A percentile compares a stretch with the other conserved stretches of the same genome.
Conservation (phyloP, 1,140 invertebrate species). For the Magallana ariakensis region DNA sequence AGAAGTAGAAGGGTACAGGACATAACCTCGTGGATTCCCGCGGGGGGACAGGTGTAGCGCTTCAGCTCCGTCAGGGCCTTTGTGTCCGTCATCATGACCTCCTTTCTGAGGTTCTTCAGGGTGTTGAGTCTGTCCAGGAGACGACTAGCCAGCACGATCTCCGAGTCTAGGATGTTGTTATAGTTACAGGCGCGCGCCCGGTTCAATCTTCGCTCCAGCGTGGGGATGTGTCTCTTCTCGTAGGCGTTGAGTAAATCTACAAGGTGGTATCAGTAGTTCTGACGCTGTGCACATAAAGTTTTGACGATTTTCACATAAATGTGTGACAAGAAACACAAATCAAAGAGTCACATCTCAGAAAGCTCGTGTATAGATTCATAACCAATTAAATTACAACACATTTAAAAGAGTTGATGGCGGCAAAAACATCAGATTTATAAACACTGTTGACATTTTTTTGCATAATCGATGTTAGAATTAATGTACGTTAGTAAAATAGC, state of each 20-base stretch:
- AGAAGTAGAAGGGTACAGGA: slow-evolving; percentile 46
- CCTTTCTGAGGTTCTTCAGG: slow-evolving; percentile 42
- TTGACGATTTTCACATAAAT: too few species aligned
- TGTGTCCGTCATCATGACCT: slow-evolving; percentile 40
- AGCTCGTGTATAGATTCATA: too few species aligned
- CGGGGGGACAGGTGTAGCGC: slow-evolving; percentile 44
- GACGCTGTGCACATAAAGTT: background rate
- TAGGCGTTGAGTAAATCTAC: slow-evolving; percentile 44
- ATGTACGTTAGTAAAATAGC: too few species aligned
- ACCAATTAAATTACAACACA: too few species aligned
- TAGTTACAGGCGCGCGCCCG: slow-evolving; percentile 39
- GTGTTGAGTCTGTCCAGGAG: slow-evolving; percentile 41
- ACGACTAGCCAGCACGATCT: slow-evolving; percentile 45
- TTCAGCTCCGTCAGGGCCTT: slow-evolving; percentile 48
- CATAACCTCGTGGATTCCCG: slow-evolving; percentile 36
- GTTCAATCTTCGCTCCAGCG: slow-evolving; percentile 42
- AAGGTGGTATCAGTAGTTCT: background rate
- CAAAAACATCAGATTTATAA: too few species aligned
- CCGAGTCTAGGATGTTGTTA: slow-evolving; percentile 44
- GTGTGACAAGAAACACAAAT: too few species aligned
- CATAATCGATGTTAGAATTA: too few species aligned
- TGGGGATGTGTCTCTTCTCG: slow-evolving; percentile 45
- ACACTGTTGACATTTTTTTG: too few species aligned
- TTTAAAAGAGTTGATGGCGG: too few species aligned
- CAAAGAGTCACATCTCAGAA: too few species aligned